Conservation (phyloP, 2,888 invertebrate species). For the Baccha elongata region DNA sequence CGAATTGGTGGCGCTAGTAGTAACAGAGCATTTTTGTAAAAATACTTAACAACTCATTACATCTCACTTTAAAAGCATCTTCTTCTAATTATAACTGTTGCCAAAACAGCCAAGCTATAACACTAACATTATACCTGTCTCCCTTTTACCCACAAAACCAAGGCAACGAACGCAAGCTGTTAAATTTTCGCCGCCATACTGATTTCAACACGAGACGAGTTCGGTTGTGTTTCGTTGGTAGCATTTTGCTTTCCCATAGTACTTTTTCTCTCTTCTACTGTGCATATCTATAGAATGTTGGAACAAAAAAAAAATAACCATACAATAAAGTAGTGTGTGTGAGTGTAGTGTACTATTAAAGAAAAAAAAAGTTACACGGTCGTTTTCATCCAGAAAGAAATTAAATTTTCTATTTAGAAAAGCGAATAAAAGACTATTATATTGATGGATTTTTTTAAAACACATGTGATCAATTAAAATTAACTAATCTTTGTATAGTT, state of each 20-base stretch:
- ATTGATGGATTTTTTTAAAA: background rate
- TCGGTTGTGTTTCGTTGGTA: constrained; percentile 64
- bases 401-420: constrained; percentile 44
- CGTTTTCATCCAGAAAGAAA: constrained; percentile 33
- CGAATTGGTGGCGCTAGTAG: constrained; percentile 65
- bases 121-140: constrained; percentile 17
- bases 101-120: constrained; percentile 7
- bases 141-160: constrained; percentile 1
- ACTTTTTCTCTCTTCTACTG: constrained; percentile 21
- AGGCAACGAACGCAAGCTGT: constrained; percentile 37
- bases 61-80: constrained; percentile 56
- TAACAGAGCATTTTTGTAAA: constrained; percentile 20
- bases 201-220: constrained; percentile 73
- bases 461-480: constrained; percentile 18
- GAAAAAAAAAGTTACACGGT: constrained; percentile 45
- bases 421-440: constrained; percentile 13
- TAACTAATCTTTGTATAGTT: constrained; percentile 7
- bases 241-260: constrained; percentile 21
- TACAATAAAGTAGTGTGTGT: constrained; percentile 56
- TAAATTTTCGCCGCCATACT: constrained; percentile 72
- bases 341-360: constrained; percentile 38
- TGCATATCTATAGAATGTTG: too few species aligned
- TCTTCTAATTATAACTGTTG: constrained; percentile 27
- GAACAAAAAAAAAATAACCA: constrained; percentile 27
- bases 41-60: constrained; percentile 15